A percentile compares a stretch with the other conserved stretches of the same genome.
These are phyloP conservation scores for Periophthalmus modestus DNA, from an alignment of 2,113 vertebrate species.

Conservation along the genomic window DNA sequence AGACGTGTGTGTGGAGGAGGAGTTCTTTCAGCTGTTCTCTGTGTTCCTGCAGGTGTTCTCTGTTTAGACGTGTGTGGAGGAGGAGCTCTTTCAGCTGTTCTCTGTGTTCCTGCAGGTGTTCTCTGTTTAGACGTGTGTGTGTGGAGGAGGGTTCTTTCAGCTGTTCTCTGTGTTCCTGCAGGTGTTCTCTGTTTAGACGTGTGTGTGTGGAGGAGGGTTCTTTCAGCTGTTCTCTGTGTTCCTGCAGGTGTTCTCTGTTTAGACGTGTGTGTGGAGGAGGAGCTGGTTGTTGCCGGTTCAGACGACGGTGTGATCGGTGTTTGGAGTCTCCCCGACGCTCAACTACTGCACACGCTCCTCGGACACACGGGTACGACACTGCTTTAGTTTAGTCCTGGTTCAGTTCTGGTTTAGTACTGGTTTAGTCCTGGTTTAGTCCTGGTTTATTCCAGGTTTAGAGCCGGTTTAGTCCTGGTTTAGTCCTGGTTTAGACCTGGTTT, in stretches of 20 bases:
- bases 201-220: background rate
- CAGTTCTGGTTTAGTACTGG: too few relatives aligned
- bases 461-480: too few relatives aligned
- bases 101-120: too few relatives aligned
- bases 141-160: background rate
- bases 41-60: too few relatives aligned
- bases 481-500: too few relatives aligned
- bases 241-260: slow-evolving; percentile 70
- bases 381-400: background rate
- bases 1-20: too few relatives aligned
- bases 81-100: background rate
- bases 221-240: background rate
- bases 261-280: slow-evolving; percentile 66
- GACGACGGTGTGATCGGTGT: slow-evolving; percentile 69
- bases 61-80: too few relatives aligned
- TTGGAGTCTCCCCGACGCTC: slow-evolving; percentile 73
- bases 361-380: slow-evolving; percentile 78
- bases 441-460: too few relatives aligned
- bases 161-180: background rate
- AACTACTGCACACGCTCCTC: slow-evolving; percentile 69
- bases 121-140: too few relatives aligned
- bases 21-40: too few relatives aligned
- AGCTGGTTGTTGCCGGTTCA: slow-evolving; percentile 77
- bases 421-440: too few relatives aligned
- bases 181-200: too few relatives aligned